Conservation (phyloP, 37 sponge, comb jelly and placozoan species). For the Crambe crambe region DNA sequence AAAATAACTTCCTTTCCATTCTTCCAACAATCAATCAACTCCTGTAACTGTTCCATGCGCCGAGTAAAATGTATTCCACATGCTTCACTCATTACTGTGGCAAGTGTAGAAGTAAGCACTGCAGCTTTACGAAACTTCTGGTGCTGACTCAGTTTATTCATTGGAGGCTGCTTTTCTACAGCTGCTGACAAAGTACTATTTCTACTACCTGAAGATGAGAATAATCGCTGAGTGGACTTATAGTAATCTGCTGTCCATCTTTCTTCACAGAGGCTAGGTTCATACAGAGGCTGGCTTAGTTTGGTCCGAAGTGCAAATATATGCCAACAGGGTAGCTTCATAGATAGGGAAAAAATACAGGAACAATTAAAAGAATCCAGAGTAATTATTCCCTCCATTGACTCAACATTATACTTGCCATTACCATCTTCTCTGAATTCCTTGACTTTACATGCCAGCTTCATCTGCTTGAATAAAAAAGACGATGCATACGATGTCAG, state of each 20-base stretch:
- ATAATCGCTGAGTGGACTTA: slow-evolving; percentile 28
- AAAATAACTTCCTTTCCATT: slow-evolving; percentile 46
- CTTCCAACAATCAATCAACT: slow-evolving; percentile 52
- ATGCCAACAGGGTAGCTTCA: slow-evolving; percentile 63
- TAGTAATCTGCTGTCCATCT: slow-evolving; percentile 43
- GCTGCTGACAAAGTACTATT: neutral
- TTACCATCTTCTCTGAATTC: slow-evolving; percentile 17
- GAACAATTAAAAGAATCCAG: slow-evolving; percentile 25
- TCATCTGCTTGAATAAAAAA: slow-evolving; percentile 36
- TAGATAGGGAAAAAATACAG: slow-evolving; percentile 40
- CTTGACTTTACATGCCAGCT: slow-evolving; percentile 3
- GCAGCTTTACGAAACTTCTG: slow-evolving; percentile 53
- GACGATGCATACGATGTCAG: slow-evolving; percentile 49
- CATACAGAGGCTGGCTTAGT: slow-evolving; percentile 18
- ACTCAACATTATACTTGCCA: slow-evolving; percentile 10
- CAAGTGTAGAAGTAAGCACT: slow-evolving; percentile 36
- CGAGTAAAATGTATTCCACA: slow-evolving; percentile 43
- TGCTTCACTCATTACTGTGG: slow-evolving; percentile 44
- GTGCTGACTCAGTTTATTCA: slow-evolving; percentile 36
- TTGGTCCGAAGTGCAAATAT: slow-evolving; percentile 47
- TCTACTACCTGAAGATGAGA: slow-evolving; percentile 16
- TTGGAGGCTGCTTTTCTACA: neutral
- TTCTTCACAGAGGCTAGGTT: slow-evolving; percentile 28
- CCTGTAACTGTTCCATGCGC: slow-evolving; percentile 33
- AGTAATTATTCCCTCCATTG: slow-evolving; percentile 28